Conservation (phyloP, 2,113 vertebrate genomes). For the Leptobrachium leishanense region DNA sequence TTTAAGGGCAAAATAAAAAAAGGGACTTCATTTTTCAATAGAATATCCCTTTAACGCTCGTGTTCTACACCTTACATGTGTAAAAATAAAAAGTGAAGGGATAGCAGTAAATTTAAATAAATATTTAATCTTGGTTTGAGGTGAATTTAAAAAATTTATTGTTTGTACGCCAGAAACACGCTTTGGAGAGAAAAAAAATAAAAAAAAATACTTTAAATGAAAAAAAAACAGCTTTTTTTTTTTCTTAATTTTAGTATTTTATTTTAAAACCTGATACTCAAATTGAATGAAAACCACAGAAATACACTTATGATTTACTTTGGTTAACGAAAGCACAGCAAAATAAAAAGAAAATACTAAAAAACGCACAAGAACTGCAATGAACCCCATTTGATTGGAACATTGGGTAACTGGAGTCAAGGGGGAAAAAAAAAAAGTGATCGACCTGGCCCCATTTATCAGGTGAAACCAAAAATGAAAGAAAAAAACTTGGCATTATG, state of each 20-base stretch:
- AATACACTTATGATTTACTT: conserved; percentile 78
- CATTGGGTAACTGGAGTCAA: conserved; percentile 50
- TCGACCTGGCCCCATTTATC: conserved; percentile 60
- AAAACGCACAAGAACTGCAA: conserved; percentile 60
- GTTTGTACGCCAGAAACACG: too few relatives aligned
- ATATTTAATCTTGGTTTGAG: too few relatives aligned
- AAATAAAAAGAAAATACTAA: conserved; percentile 36
- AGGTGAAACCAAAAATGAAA: conserved; percentile 70
- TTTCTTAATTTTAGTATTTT: conserved; percentile 68
- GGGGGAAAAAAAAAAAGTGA: conserved; percentile 53
- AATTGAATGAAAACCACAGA: conserved; percentile 90
- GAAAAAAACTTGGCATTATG: conserved; percentile 44
- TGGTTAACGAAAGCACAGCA: conserved; percentile 76
- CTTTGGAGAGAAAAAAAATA: neutral
- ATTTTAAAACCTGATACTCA: conserved; percentile 95
- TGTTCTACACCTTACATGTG: too few relatives aligned
- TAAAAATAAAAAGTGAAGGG: too few relatives aligned
- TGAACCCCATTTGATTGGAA: conserved; percentile 39
- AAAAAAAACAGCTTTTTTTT: neutral
- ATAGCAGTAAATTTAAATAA: too few relatives aligned
- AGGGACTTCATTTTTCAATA: too few relatives aligned
- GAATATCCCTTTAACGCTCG: too few relatives aligned
- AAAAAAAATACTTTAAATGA: neutral
- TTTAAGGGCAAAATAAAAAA: too few relatives aligned
- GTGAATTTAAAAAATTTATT: too few relatives aligned